Evolutionary conservation across 2,888 invertebrate species (phyloP).

Genomic region (Tinea pellionella): DNA sequence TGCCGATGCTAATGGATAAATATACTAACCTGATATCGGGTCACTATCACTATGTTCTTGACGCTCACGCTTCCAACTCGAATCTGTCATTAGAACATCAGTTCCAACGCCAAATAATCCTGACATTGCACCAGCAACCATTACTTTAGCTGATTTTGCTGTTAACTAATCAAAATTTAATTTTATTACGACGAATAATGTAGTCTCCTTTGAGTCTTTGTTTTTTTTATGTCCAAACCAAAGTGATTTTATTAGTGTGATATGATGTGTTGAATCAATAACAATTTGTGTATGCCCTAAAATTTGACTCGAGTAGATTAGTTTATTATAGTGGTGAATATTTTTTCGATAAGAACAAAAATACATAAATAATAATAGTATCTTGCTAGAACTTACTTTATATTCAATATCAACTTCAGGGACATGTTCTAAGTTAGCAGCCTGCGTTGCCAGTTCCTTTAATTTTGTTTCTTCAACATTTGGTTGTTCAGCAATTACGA

Average conservation of each 20-base stretch:
- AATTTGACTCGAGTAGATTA: too few relatives aligned
- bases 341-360: too few relatives aligned
- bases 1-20: too few relatives aligned
- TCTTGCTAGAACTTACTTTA: slow-evolving; percentile 43
- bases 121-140: slow-evolving; percentile 55
- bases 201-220: too few relatives aligned
- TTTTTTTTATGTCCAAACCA: too few relatives aligned
- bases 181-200: neutral
- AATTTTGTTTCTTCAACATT: slow-evolving; percentile 53
- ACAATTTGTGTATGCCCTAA: too few relatives aligned
- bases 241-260: too few relatives aligned
- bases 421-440: slow-evolving; percentile 67
- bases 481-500: slow-evolving; percentile 63
- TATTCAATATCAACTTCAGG: slow-evolving; percentile 54
- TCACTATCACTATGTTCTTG: slow-evolving; percentile 74
- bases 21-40: slow-evolving; percentile 60
- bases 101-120: slow-evolving; percentile 58
- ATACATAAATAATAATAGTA: too few relatives aligned
- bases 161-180: slow-evolving; percentile 26
- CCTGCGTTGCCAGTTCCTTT: slow-evolving; percentile 70
- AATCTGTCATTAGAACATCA: slow-evolving; percentile 50
- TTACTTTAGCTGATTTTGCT: slow-evolving; percentile 45
- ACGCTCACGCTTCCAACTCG: slow-evolving; percentile 50
- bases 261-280: too few relatives aligned
- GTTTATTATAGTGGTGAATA: too few relatives aligned